These are phyloP conservation scores for fruit fly (Drosophila melanogaster) DNA, from an alignment of 1,140 invertebrate genomes.

Conservation along the genomic window Release_6_plus_ISO1_MT NT_037436.4:14147501-14148000, in stretches of 20 bases:
- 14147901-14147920: conserved; percentile 74
- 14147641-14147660: conserved; percentile 66
- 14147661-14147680: conserved; percentile 81
- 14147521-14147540: conserved; percentile 73
- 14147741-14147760: conserved; percentile 28
- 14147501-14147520: conserved; percentile 60
- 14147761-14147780: conserved; percentile 37
- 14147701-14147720: conserved; percentile 76
- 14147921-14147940: conserved; percentile 73
- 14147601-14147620: conserved; percentile 63
- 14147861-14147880: conserved; percentile 8
- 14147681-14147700: conserved; percentile 72
- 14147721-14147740: conserved; percentile 72
- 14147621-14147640: conserved; percentile 71
- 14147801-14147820: conserved; percentile 68
- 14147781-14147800: conserved; percentile 38
- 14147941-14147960: conserved; percentile 50
- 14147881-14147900: conserved; percentile 48
- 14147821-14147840: conserved; percentile 42
- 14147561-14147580: conserved; percentile 64
- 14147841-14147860: conserved; percentile 52
- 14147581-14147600: conserved; percentile 81
- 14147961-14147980: conserved; percentile 62
- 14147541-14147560: conserved; percentile 40
- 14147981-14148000: conserved; percentile 47